Base-by-base conservation (phyloP, 2,113 vertebrate genomes). In the Oryzias woworae region DNA sequence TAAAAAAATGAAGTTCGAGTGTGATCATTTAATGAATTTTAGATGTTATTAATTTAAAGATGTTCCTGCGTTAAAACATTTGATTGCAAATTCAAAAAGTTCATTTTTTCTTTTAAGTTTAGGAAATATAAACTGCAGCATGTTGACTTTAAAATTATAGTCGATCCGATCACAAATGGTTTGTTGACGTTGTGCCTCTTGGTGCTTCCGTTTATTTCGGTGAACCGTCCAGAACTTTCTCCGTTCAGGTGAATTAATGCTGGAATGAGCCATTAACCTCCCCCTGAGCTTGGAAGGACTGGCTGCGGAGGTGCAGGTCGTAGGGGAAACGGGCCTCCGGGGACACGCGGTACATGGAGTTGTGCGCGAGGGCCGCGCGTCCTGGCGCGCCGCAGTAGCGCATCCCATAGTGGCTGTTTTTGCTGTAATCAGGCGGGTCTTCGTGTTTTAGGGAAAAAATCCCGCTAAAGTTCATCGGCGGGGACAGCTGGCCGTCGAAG, bases 401-500 rank as follows among this genome's bases (percentile, higher is more conserved):
- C 95, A 96, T 93, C 80, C 96, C 94, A 2, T 97, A 99, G 92
- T 97, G 96, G 87, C 95, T 92, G 93, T 94, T 94, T 92, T 97
- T 98, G 79, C 92, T 92, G 88, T 97, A 98, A 87, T 98, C 96
- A 85, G 95, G 94, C 79, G 93, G 91, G 66, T 98, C 95, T 89
- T 98, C 96, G 93, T 97, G 96, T 91, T 98, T 97, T 81, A 98
- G 94, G 85, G 96, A 98, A 92, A 99, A 99, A 90, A 99, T 97
- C 89, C 96, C 96, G 92, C 98, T 98, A 89, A 97, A 98, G 94
- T 96, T 98, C 92, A 97, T 95, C 67, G 95, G 93, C 53, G 96
- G 96, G 85, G 96, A 98, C 90, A 96, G 90, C 90, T 94, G 94
- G 88, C 94, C 90, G 88, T 98, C 97, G 72, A 98, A 96, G 85